These are phyloP conservation scores for Amphiduros pacificus DNA, from an alignment of 2,888 invertebrate species.

Conservation along the genomic window DNA sequence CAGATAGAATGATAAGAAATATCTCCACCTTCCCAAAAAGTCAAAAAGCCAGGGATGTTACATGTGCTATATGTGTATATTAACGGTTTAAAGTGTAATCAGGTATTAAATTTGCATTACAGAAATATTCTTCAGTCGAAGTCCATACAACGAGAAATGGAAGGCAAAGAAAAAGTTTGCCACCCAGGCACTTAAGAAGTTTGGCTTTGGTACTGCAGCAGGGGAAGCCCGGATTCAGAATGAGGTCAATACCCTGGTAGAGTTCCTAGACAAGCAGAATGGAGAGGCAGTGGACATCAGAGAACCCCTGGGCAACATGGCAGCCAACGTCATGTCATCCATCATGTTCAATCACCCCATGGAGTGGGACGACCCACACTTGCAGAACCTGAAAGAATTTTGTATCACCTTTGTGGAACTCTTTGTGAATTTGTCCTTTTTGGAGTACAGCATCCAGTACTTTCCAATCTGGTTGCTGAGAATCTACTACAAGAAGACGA, in stretches of 20 bases:
- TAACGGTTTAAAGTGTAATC: too few relatives aligned
- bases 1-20: too few relatives aligned
- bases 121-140: not conserved
- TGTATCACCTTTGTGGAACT: not conserved
- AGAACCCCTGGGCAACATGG: not conserved
- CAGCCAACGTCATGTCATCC: not conserved
- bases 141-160: not conserved
- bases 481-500: too few relatives aligned
- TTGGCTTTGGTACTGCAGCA: conserved; percentile 4
- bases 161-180: conserved; percentile 8
- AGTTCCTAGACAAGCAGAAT: not conserved
- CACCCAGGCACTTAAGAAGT: not conserved
- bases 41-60: too few relatives aligned
- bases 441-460: too few relatives aligned
- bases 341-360: not conserved
- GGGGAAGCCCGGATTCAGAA: conserved; percentile 1
- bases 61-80: too few relatives aligned
- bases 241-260: not conserved
- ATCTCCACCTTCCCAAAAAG: too few relatives aligned
- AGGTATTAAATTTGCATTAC: too few relatives aligned
- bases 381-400: not conserved
- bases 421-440: too few relatives aligned
- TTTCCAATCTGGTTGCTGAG: too few relatives aligned
- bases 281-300: not conserved
- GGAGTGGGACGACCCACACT: not conserved